Evolutionary conservation across 2,888 invertebrate genomes (phyloP).

Genomic region (Psylliodes chrysocephalus): DNA sequence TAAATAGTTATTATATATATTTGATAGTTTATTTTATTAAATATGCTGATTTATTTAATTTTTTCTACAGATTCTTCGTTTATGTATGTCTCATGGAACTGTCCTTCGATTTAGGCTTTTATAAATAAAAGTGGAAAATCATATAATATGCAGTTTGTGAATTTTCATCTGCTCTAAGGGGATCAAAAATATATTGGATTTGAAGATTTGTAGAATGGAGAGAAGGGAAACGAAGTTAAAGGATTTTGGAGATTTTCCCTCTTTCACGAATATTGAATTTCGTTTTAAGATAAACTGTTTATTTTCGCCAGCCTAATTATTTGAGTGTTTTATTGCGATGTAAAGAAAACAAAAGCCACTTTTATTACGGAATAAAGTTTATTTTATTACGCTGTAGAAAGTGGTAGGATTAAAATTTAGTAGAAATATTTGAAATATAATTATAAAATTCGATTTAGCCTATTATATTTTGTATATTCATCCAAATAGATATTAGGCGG

Average conservation of each 20-base stretch:
- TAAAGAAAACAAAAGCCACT: not conserved
- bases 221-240: constrained; percentile 15
- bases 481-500: too few species aligned
- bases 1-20: too few species aligned
- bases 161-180: constrained; percentile 10
- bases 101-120: not conserved
- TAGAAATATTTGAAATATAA: too few species aligned
- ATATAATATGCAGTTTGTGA: constrained; percentile 16
- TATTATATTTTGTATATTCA: too few species aligned
- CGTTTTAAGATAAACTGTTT: constrained; percentile 12
- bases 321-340: not conserved
- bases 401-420: too few species aligned
- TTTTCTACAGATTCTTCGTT: too few species aligned
- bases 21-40: too few species aligned
- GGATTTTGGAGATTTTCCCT: not conserved
- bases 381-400: too few species aligned
- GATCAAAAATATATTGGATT: constrained; percentile 22
- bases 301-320: constrained; percentile 2
- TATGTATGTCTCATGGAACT: too few species aligned
- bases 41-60: too few species aligned
- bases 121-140: not conserved
- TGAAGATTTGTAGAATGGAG: constrained; percentile 4
- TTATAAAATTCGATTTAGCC: too few species aligned
- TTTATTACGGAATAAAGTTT: too few species aligned
- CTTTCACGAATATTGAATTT: constrained; percentile 1